Evolutionary conservation across 2,113 vertebrate species (phyloP).

Genomic region (Sporophila hypoxantha): DNA sequence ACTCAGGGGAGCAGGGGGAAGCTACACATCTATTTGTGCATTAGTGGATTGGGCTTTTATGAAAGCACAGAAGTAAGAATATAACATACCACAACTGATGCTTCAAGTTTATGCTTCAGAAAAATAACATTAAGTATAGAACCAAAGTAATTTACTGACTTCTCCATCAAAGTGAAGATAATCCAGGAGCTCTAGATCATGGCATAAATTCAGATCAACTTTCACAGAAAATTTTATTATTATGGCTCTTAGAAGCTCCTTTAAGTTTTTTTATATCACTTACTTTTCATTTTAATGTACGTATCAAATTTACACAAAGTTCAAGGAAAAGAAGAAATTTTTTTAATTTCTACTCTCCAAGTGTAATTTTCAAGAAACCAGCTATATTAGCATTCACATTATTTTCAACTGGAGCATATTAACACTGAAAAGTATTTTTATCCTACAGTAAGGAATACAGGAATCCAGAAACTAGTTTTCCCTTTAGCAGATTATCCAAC

Average conservation of each 20-base stretch:
- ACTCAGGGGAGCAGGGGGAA: not conserved
- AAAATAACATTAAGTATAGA: not conserved
- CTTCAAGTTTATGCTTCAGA: not conserved
- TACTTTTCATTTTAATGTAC: not conserved
- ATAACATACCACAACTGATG: not conserved
- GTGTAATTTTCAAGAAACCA: not conserved
- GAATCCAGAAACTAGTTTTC: not conserved
- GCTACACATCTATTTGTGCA: not conserved
- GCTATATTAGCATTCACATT: not conserved
- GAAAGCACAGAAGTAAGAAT: not conserved
- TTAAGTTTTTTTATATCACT: not conserved
- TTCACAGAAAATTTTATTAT: not conserved
- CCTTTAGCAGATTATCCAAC: not conserved
- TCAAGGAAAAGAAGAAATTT: not conserved
- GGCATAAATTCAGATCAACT: fast-evolving
- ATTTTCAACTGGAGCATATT: not conserved
- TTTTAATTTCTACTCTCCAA: not conserved
- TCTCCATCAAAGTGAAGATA: not conserved
- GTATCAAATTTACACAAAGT: not conserved
- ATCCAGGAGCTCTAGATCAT: not conserved
- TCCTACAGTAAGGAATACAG: not conserved
- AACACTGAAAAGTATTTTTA: not conserved
- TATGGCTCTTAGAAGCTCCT: not conserved
- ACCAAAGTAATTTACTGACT: not conserved
- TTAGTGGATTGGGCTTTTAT: not conserved